Conservation (phyloP, 1,140 invertebrate genomes). For the Ceratitis capitata region DNA sequence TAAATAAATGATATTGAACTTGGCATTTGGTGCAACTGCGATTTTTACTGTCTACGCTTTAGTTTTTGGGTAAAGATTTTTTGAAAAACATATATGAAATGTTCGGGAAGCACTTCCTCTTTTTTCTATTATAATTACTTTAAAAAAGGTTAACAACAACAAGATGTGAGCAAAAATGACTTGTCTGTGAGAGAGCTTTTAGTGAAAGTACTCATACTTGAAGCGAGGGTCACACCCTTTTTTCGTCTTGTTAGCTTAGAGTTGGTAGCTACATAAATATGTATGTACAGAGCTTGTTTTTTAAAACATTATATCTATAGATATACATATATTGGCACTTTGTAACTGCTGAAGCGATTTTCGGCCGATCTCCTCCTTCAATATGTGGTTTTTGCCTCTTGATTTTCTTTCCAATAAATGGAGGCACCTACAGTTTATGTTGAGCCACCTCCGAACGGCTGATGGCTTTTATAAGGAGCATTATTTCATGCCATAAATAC, state of each 20-base stretch:
- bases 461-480: too few relatives aligned
- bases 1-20: slow-evolving; percentile 36
- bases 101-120: not conserved
- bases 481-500: too few relatives aligned
- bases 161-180: not conserved
- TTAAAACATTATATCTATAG: too few relatives aligned
- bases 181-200: not conserved
- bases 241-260: not conserved
- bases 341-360: too few relatives aligned
- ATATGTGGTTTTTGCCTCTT: too few relatives aligned
- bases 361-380: too few relatives aligned
- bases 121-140: not conserved
- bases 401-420: too few relatives aligned
- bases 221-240: slow-evolving; percentile 1
- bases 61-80: too few relatives aligned
- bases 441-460: too few relatives aligned
- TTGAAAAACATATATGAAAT: too few relatives aligned
- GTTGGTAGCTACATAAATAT: not conserved
- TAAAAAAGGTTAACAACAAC: not conserved
- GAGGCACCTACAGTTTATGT: too few relatives aligned
- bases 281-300: not conserved
- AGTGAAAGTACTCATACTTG: not conserved
- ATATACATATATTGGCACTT: not conserved
- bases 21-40: not conserved
- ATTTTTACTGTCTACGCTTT: not conserved